Percentiles rank a stretch among this genome's conserved stretches.
Conservation (phyloP, 2,113 vertebrate genomes). For the Ellobius talpinus region DNA sequence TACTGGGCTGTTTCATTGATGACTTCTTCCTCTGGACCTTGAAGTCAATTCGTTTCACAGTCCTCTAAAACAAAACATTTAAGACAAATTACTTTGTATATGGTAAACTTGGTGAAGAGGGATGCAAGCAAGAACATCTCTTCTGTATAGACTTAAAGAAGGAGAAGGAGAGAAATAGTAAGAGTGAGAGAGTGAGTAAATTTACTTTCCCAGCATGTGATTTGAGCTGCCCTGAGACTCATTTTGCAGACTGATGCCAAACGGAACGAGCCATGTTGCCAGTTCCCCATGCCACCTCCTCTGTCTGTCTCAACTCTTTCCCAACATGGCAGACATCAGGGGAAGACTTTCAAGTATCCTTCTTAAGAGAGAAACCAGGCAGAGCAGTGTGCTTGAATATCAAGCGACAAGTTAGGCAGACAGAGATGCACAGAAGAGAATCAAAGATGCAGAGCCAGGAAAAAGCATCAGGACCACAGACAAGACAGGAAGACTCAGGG, state of each 20-base stretch:
- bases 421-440: not conserved
- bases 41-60: not conserved
- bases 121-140: not conserved
- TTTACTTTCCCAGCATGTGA: not conserved
- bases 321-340: not conserved
- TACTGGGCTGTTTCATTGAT: not conserved
- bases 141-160: not conserved
- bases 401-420: not conserved
- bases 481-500: not conserved
- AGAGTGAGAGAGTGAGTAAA: not conserved
- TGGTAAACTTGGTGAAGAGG: not conserved
- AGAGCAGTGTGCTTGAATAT: not conserved
- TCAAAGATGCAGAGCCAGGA: not conserved
- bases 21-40: not conserved
- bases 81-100: not conserved
- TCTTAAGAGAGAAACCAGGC: not conserved
- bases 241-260: not conserved
- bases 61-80: not conserved
- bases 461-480: not conserved
- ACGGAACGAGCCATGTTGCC: not conserved
- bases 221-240: not conserved
- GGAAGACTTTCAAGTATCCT: not conserved
- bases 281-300: not conserved
- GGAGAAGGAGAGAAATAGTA: too few relatives aligned
- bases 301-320: not conserved